phyloP scores from a whole-genome alignment of 2,888 invertebrate species.

The Drosophila lacicola region DNA sequence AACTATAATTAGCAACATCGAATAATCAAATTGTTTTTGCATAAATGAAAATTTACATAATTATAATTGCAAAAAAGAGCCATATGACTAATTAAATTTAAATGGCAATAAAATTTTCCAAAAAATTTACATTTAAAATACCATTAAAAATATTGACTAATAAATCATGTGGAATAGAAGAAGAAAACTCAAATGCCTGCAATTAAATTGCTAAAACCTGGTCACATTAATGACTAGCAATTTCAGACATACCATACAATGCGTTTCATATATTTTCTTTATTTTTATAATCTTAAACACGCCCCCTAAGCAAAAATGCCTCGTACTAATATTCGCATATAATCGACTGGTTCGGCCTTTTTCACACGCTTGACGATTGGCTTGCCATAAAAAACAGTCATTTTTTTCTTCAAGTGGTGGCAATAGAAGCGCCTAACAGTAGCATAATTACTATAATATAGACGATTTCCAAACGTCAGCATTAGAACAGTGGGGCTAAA shows the following conservation, averaged over 20 bases:
- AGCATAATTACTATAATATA: slow-evolving; percentile 65
- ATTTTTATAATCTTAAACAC: slow-evolving; percentile 2
- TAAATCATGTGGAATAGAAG: background rate
- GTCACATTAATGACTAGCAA: slow-evolving; percentile 12
- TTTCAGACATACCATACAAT: slow-evolving; percentile 11
- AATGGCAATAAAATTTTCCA: background rate
- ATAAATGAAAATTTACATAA: slow-evolving; percentile 29
- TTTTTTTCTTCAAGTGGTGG: slow-evolving; percentile 35
- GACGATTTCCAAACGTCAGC: slow-evolving; percentile 18
- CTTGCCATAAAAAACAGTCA: slow-evolving; percentile 30
- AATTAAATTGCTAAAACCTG: slow-evolving; percentile 12
- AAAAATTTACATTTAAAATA: background rate
- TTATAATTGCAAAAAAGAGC: slow-evolving; percentile 17
- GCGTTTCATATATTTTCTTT: background rate
- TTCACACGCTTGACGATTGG: slow-evolving; percentile 57
- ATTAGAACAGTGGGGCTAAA: slow-evolving; percentile 24
- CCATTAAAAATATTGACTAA: slow-evolving; percentile 5
- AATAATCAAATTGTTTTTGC: slow-evolving; percentile 48
- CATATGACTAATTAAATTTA: slow-evolving; percentile 18
- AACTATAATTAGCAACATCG: slow-evolving; percentile 57
- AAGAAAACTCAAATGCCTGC: background rate
- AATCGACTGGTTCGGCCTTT: slow-evolving; percentile 38
- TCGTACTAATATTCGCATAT: slow-evolving; percentile 15
- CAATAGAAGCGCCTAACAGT: slow-evolving; percentile 41
- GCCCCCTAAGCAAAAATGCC: slow-evolving; percentile 7